These are phyloP conservation scores for Trachelus stipa DNA, from an alignment of 2,888 invertebrate species.

Conservation along the genomic window DNA sequence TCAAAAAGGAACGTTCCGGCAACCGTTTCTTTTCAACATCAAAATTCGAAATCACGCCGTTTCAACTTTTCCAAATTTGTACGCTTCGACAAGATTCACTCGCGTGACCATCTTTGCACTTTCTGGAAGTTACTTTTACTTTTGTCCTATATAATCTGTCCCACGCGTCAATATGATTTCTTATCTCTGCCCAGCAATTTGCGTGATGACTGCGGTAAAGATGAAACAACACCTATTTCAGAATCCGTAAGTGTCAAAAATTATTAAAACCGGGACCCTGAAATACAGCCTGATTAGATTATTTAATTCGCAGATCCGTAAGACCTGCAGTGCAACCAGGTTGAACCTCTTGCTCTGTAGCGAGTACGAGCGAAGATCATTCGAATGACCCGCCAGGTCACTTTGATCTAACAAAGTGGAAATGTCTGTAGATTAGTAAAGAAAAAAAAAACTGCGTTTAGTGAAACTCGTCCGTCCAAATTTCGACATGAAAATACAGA, in stretches of 20 bases:
- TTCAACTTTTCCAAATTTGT: neutral
- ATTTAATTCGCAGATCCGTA: neutral
- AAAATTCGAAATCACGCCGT: neutral
- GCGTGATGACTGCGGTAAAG: neutral
- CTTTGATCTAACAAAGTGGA: neutral
- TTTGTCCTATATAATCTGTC: neutral
- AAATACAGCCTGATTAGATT: neutral
- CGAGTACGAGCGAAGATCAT: neutral
- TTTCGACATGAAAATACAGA: neutral
- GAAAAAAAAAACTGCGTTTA: neutral
- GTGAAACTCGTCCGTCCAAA: neutral
- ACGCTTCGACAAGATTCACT: neutral
- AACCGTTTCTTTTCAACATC: neutral
- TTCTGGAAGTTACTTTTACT: neutral
- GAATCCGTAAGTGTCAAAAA: neutral
- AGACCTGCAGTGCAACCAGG: neutral
- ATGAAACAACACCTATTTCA: neutral
- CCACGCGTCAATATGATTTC: neutral
- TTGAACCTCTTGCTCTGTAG: neutral
- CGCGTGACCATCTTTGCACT: too few relatives aligned
- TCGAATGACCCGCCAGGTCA: neutral
- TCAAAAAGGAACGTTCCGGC: neutral
- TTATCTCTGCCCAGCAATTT: neutral
- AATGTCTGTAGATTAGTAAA: neutral
- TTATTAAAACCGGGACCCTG: neutral